Base-by-base conservation (phyloP, 2,888 invertebrate genomes). In the Sphaeridia pumilis region DNA sequence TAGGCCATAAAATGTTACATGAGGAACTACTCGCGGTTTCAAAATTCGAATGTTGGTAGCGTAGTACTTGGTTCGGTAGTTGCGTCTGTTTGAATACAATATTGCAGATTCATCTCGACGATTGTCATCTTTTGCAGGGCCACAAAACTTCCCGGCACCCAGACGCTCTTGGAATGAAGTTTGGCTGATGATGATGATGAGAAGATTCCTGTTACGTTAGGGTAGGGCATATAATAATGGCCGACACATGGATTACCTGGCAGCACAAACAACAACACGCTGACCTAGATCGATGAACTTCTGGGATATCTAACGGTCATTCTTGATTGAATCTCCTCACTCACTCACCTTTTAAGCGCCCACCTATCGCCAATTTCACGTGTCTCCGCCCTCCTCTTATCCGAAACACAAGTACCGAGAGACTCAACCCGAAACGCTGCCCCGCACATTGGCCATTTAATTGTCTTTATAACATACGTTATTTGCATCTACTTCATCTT, bases 281-380 rank as follows among this genome's bases (percentile, higher is more conserved):
- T 60, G 60, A 60, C 60, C 60, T 54, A 58, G 58, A 57, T 60
- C 63, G 55, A 50, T 58, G 58, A 65, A 63, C 52, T 58, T 58
- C 60, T 61, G 62, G 55, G 57, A 61, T 49, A 57, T 55, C 28
- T 64, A 55, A 65, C 65, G 55, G 63, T 60, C 56, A 60, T 55
- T 56, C 52, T 59, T 58, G 60, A 62, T 49, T 64, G 61, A 38
- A 52, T 38, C 52, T 45, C 46, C 36, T 44, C 36, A 38, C 36
- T 52, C 52, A 46, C 46, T 38, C 41, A 22, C 42, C 24, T 27
- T 12, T n/a, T n/a, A n/a, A n/a, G 20, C 12, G 38, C 38, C 38
- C 38, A 38, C 38, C 17, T 12, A 14, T 5, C 7, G 17, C 20
- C 10, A 17, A 20, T 38, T 17, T 5, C 5, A 38, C 5, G 38